Conservation (phyloP, 1,140 invertebrate genomes). For the Galleria mellonella region DNA sequence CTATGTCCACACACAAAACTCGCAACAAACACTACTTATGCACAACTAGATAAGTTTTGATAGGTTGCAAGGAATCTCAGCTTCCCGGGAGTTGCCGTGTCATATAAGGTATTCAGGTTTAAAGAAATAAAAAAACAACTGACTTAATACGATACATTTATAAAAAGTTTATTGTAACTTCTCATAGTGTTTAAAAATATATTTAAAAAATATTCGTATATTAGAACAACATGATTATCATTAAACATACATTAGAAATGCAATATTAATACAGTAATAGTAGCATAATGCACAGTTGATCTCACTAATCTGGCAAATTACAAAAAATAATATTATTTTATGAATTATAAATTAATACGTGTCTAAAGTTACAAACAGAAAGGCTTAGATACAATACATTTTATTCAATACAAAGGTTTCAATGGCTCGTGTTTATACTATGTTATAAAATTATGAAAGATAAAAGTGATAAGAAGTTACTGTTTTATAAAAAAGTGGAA, state of each 20-base stretch:
- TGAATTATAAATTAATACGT: background rate
- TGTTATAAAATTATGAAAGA: too few relatives aligned
- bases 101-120: background rate
- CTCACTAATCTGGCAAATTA: background rate
- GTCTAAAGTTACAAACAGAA: background rate
- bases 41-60: background rate
- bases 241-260: too few relatives aligned
- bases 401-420: too few relatives aligned
- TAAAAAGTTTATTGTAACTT: slow-evolving; percentile 16
- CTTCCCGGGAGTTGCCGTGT: slow-evolving; percentile 34
- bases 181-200: background rate
- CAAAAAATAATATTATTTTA: background rate
- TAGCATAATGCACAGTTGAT: background rate
- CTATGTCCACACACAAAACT: slow-evolving; percentile 8
- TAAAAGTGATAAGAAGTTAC: too few relatives aligned
- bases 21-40: background rate
- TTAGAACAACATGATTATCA: too few relatives aligned
- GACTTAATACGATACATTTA: slow-evolving; percentile 4
- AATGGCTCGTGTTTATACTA: too few relatives aligned
- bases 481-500: background rate
- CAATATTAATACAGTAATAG: too few relatives aligned
- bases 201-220: background rate
- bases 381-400: too few relatives aligned
- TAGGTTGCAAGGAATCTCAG: slow-evolving; percentile 32
- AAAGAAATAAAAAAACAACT: slow-evolving; percentile 10